A percentile compares a stretch with the other conserved stretches of the same genome.
phyloP scores from a whole-genome alignment of 30 jellyfish, hydroid and myxozoan genomes.

The Morbakka virulenta region DNA sequence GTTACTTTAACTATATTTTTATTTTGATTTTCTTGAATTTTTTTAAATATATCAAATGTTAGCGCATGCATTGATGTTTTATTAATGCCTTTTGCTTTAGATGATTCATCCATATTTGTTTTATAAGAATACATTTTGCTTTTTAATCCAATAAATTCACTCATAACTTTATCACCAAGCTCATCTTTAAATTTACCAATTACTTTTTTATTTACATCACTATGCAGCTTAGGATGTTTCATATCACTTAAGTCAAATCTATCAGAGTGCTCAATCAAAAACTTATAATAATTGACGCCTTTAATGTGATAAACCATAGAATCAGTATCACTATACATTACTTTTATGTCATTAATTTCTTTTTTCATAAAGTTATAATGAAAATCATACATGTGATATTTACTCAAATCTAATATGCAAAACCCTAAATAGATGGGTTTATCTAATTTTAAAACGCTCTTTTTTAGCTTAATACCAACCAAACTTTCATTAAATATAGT shows the following conservation, averaged over 20 bases:
- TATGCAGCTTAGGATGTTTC: no score
- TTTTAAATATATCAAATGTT: constrained; percentile 9
- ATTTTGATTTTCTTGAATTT: not conserved
- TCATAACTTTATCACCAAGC: constrained; percentile 17
- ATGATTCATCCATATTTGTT: constrained; percentile 21
- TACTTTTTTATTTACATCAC: constrained; percentile 48
- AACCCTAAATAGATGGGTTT: constrained; percentile 53
- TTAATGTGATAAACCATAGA: no score
- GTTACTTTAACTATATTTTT: constrained; percentile 17
- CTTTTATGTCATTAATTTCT: constrained; percentile 9
- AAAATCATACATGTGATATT: constrained; percentile 53
- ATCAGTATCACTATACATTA: constrained; percentile 65
- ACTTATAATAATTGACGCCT: no score
- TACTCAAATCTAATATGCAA: constrained; percentile 57
- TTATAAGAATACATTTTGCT: constrained; percentile 41
- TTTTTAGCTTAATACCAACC: constrained; percentile 32
- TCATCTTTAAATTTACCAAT: constrained; percentile 56
- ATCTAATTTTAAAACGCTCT: constrained; percentile 11
- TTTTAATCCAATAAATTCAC: constrained; percentile 45
- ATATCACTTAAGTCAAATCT: not conserved
- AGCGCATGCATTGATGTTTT: constrained; percentile 7
- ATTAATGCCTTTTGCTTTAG: constrained; percentile 38
- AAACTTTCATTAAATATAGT: constrained; percentile 36
- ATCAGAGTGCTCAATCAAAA: not conserved
- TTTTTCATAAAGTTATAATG: constrained; percentile 48